These are phyloP conservation scores for Agrochola lota DNA, from an alignment of 2,888 invertebrate species.

Conservation along the genomic window DNA sequence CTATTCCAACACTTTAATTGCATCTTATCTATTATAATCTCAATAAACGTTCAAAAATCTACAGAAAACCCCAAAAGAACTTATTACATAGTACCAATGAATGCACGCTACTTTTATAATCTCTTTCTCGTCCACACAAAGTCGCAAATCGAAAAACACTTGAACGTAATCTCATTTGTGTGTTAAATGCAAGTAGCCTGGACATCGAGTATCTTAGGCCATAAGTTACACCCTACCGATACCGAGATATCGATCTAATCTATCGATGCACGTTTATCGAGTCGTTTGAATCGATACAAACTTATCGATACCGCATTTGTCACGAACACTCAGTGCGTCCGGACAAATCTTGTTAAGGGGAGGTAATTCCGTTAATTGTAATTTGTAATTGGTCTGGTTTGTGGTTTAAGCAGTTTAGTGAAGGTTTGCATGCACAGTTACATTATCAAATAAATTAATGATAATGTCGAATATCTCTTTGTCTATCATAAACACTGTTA, in stretches of 20 bases:
- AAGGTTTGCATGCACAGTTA: conserved; percentile 1
- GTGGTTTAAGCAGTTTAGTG: conserved; percentile 8
- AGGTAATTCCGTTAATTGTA: conserved; percentile 52
- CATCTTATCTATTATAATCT: not conserved
- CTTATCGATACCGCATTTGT: conserved; percentile 86
- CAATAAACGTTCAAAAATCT: not conserved
- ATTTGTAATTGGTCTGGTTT: conserved; percentile 44
- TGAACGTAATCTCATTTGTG: conserved; percentile 68
- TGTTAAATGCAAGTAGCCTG: conserved; percentile 63
- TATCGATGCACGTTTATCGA: conserved; percentile 86
- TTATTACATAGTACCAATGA: no score
- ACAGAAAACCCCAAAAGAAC: not conserved
- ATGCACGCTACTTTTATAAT: not conserved
- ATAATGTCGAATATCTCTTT: not conserved
- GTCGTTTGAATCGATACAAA: conserved; percentile 81
- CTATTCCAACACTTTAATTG: not conserved
- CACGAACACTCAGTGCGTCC: conserved; percentile 79
- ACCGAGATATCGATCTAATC: conserved; percentile 86
- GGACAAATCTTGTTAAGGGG: conserved; percentile 67
- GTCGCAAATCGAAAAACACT: conserved; percentile 24
- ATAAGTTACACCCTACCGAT: conserved; percentile 78
- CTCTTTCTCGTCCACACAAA: conserved; percentile 7
- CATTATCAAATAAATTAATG: not conserved
- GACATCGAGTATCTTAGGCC: conserved; percentile 71
- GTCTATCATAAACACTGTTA: not conserved